Evolutionary conservation across 2,113 vertebrate species (phyloP).

Genomic region (Engraulis encrasicolus): DNA sequence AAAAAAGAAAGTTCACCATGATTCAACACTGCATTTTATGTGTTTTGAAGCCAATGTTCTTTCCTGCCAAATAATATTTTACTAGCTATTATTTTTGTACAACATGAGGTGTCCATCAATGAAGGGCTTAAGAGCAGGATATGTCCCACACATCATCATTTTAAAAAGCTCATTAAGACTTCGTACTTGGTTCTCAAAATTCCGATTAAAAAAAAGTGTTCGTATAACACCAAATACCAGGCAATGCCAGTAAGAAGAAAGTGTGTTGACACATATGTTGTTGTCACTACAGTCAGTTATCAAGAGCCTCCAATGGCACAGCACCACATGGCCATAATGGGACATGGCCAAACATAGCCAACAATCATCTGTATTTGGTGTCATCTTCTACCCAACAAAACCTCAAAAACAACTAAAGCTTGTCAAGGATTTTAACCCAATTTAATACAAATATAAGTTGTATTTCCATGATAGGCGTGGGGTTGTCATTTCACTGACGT

Average conservation of each 20-base stretch:
- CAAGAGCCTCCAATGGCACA: neutral
- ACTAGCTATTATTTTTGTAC: neutral
- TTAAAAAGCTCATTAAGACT: neutral
- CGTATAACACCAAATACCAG: neutral
- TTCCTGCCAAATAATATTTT: neutral
- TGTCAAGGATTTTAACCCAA: neutral
- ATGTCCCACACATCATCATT: neutral
- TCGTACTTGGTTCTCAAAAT: neutral
- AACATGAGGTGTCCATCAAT: neutral
- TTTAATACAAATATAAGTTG: neutral
- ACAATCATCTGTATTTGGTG: neutral
- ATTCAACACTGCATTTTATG: neutral
- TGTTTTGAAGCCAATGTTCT: neutral
- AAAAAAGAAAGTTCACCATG: neutral
- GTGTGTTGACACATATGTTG: neutral
- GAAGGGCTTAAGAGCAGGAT: neutral
- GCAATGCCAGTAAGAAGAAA: neutral
- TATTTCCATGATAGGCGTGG: neutral
- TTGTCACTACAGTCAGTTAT: neutral
- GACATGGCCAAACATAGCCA: neutral
- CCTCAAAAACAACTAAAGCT: neutral
- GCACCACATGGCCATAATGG: too few species aligned
- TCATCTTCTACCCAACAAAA: neutral
- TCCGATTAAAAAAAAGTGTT: neutral
- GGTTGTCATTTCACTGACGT: neutral